Evolutionary conservation across 2,888 invertebrate genomes (phyloP).

Genomic region (Herminia tarsipennalis): DNA sequence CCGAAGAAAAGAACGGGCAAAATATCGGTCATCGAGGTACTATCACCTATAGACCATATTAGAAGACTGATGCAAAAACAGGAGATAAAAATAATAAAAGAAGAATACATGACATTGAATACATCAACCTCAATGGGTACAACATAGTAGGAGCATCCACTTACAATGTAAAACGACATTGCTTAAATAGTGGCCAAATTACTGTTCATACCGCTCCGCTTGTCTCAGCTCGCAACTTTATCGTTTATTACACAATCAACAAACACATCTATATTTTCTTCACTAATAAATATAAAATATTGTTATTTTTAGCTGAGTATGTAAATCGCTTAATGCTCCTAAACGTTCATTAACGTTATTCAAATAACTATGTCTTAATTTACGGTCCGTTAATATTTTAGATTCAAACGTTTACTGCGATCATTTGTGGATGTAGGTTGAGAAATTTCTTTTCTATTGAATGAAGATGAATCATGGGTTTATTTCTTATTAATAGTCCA

Average conservation of each 20-base stretch:
- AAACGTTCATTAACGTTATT: constrained; percentile 31
- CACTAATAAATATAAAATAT: constrained; percentile 10
- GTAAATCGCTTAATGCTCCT: constrained; percentile 6
- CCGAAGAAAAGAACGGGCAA: too few relatives aligned
- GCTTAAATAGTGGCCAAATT: background rate
- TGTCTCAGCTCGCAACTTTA: background rate
- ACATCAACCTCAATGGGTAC: too few relatives aligned
- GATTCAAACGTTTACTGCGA: background rate
- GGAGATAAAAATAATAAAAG: too few relatives aligned
- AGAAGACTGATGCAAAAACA: too few relatives aligned
- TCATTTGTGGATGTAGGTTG: background rate
- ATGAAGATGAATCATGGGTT: too few relatives aligned
- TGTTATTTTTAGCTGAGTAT: constrained; percentile 2
- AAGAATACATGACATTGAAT: too few relatives aligned
- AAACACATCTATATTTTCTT: constrained; percentile 3
- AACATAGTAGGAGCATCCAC: too few relatives aligned
- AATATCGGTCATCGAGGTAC: too few relatives aligned
- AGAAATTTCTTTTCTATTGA: background rate
- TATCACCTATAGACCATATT: too few relatives aligned
- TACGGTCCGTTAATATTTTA: background rate
- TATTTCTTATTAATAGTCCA: too few relatives aligned
- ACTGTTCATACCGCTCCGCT: background rate
- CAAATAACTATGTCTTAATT: constrained; percentile 20
- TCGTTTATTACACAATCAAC: constrained; percentile 4
- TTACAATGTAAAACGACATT: too few relatives aligned